These are phyloP conservation scores for Zoroaster sp. DNA, from an alignment of 53 echinoderm and acorn worm genomes.

Conservation along the genomic window DNA sequence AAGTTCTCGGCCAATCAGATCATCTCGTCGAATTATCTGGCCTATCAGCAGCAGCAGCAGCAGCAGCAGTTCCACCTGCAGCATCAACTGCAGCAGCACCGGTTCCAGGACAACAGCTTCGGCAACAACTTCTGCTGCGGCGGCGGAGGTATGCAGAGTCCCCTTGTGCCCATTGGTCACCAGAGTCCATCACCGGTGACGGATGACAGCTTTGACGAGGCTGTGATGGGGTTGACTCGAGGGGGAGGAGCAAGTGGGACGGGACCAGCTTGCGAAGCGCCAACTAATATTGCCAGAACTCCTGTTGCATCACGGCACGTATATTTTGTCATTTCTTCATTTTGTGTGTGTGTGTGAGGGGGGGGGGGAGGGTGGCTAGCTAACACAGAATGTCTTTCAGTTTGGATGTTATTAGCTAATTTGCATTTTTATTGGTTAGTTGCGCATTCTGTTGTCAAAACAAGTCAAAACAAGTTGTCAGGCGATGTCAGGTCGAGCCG, in stretches of 20 bases:
- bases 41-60: slow-evolving; percentile 17
- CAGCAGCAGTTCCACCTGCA: slow-evolving; percentile 2
- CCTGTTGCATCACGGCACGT: too few species aligned
- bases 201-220: not conserved
- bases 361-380: too few species aligned
- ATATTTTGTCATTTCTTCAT: too few species aligned
- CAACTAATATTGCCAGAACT: not conserved
- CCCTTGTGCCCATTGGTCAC: not conserved
- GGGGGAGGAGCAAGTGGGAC: not conserved
- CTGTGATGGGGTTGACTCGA: not conserved
- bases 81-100: not conserved
- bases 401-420: too few species aligned
- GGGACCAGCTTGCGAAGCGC: not conserved
- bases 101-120: not conserved
- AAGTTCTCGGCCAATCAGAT: slow-evolving; percentile 11
- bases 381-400: too few species aligned
- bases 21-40: not conserved
- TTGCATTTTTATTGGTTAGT: too few species aligned
- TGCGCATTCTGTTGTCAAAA: too few species aligned
- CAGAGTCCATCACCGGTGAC: not conserved
- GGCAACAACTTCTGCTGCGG: not conserved
- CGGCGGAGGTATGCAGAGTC: not conserved
- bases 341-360: too few species aligned
- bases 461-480: too few species aligned
- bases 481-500: too few species aligned